phyloP scores from a whole-genome alignment of 2,888 invertebrate species.

The Argyra leucocephala region DNA sequence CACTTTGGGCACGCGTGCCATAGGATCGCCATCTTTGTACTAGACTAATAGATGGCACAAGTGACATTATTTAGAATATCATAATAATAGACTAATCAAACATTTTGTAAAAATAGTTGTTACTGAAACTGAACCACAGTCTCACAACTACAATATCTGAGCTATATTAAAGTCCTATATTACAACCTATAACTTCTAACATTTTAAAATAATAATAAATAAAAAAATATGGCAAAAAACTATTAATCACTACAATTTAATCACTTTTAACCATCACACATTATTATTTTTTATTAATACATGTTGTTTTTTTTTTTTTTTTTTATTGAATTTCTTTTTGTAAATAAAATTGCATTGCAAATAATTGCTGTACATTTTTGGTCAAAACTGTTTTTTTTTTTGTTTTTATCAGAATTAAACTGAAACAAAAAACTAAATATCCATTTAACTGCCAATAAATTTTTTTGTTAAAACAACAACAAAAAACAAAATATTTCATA shows the following conservation, averaged over 20 bases:
- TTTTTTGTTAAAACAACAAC: neutral
- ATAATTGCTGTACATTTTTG: neutral
- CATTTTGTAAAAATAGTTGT: too few relatives aligned
- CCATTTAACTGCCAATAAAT: slow-evolving; percentile 6
- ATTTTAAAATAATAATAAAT: too few relatives aligned
- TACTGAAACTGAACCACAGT: too few relatives aligned
- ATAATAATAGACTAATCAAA: too few relatives aligned
- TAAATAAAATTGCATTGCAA: neutral
- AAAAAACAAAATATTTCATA: neutral
- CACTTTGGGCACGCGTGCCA: too few relatives aligned
- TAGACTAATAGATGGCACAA: too few relatives aligned
- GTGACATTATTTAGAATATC: too few relatives aligned
- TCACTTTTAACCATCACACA: neutral
- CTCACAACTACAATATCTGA: too few relatives aligned
- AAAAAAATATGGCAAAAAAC: neutral
- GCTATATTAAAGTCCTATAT: too few relatives aligned
- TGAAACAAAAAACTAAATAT: neutral
- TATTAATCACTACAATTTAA: neutral
- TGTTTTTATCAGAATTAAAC: neutral
- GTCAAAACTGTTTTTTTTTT: neutral
- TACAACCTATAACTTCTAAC: too few relatives aligned
- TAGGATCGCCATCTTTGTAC: too few relatives aligned
- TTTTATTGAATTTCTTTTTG: neutral
- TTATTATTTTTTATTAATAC: neutral
- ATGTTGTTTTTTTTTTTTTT: neutral